Evolutionary conservation across 2,888 invertebrate genomes (phyloP), one percentile per base, ranked within the genome.

Genomic region (Eurytoma californica): DNA sequence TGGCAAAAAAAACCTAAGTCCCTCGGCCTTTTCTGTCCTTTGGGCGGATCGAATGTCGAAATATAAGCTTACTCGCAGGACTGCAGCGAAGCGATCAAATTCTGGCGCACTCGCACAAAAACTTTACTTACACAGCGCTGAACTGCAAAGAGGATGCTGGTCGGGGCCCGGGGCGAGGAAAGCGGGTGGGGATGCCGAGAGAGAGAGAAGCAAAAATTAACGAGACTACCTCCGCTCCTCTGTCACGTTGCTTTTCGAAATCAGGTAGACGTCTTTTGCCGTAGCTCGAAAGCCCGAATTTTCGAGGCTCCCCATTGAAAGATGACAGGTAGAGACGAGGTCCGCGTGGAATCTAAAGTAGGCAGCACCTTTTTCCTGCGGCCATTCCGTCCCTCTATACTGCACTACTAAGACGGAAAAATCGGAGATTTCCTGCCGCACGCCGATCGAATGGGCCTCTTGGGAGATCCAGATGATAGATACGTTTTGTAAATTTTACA

Each of bases 381-480:
- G 30, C 3, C 30, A 1, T 30, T 0, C 28, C 9, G 4, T 39
- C 28, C 53, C 16, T 2, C 18, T n/a, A 39, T 63, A 49, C 28
- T 53, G 24, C n/a, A 24, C 3, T 39, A 58, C 58, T 18, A 53
- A 55, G 68, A 73, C 39, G 79, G 24, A 80, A 77, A 77, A 77
- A 73, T 69, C 77, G 47, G 70, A 60, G 73, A 80, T 80, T 80
- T 80, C 74, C 80, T 74, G 74, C 57, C 67, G 16, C 7, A 2
- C 39, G 60, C 39, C 57, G 49, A 61, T 53, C 77, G 49, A 77
- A 80, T 80, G 53, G 68, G 51, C 30, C 61, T 65, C 75, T 55
- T 18, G 72, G 63, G 72, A 84, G 83, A 83, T 84, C 83, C 83
- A 82, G 80, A 84, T 83, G 83, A 84, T 82, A 83, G 84, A 84